These are phyloP conservation scores for Nebria salina DNA, from an alignment of 2,888 invertebrate genomes.

Conservation along the genomic window DNA sequence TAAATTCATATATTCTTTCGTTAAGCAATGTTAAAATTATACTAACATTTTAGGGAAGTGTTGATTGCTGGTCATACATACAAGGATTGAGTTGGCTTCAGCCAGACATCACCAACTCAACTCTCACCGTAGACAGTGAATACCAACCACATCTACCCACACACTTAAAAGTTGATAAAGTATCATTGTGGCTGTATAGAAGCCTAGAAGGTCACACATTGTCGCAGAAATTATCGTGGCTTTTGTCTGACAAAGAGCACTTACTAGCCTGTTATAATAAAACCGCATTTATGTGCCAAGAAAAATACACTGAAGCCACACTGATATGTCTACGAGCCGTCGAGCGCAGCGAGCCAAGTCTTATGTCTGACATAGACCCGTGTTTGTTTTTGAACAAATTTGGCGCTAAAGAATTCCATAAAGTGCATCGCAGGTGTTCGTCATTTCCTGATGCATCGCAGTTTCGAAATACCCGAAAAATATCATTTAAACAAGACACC, in stretches of 20 bases:
- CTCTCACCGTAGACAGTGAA: conserved; percentile 61
- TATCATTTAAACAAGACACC: conserved; percentile 42
- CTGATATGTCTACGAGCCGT: conserved; percentile 72
- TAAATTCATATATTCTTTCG: conserved; percentile 11
- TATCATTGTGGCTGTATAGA: conserved; percentile 65
- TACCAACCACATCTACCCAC: conserved; percentile 61
- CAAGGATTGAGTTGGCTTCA: conserved; percentile 71
- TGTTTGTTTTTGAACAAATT: conserved; percentile 61
- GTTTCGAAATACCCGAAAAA: conserved; percentile 37
- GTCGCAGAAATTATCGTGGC: conserved; percentile 69
- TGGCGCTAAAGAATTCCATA: conserved; percentile 58
- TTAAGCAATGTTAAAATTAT: background rate
- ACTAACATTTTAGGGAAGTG: conserved; percentile 61
- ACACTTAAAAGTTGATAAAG: conserved; percentile 64
- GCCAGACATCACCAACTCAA: conserved; percentile 66
- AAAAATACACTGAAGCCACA: conserved; percentile 69
- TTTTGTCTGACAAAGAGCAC: conserved; percentile 71
- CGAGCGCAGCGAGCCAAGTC: conserved; percentile 69
- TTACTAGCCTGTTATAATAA: conserved; percentile 68
- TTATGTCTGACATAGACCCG: conserved; percentile 72
- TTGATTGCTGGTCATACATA: conserved; percentile 67
- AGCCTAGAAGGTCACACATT: conserved; percentile 68
- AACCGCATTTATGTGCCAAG: conserved; percentile 70
- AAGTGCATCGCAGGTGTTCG: conserved; percentile 66
- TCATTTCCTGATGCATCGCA: conserved; percentile 64